phyloP scores from a whole-genome alignment of 2,113 vertebrate genomes.

The Chaetops frenatus region DNA sequence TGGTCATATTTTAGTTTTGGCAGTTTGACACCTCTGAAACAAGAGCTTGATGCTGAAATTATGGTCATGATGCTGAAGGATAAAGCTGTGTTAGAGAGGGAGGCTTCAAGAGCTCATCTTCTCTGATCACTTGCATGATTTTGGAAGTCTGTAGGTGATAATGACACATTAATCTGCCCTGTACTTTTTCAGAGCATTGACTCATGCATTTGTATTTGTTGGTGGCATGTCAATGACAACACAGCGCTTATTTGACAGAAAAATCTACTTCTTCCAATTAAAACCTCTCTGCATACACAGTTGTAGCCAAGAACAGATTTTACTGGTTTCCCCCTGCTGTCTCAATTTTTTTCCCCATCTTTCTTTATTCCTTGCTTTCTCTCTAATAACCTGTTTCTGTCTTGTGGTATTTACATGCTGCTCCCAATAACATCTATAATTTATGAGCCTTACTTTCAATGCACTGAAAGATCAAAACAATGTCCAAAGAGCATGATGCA shows the following conservation, averaged over 20 bases:
- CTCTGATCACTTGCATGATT: neutral
- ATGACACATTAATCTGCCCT: neutral
- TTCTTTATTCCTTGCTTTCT: neutral
- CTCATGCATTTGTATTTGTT: constrained; percentile 12
- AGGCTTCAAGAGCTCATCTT: neutral
- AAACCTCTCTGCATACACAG: neutral
- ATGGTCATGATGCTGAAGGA: neutral
- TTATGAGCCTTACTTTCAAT: constrained; percentile 11
- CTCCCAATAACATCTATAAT: constrained; percentile 10
- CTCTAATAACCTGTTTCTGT: constrained; percentile 34
- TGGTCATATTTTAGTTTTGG: neutral
- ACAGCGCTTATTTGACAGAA: neutral
- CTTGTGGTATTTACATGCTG: neutral
- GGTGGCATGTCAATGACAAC: neutral
- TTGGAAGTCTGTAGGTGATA: neutral
- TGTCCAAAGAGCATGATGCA: constrained; percentile 5
- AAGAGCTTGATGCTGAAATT: neutral
- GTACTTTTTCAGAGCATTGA: neutral
- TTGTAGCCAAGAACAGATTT: neutral
- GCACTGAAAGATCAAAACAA: constrained; percentile 2
- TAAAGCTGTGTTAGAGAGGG: neutral
- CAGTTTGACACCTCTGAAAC: neutral
- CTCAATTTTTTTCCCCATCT: neutral
- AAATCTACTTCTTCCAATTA: neutral
- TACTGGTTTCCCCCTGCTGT: neutral